A percentile compares a stretch with the other conserved stretches of the same genome.
These are phyloP conservation scores for Ricordea florida DNA, from an alignment of 92 coral and sea anemone species.

Conservation along the genomic window DNA sequence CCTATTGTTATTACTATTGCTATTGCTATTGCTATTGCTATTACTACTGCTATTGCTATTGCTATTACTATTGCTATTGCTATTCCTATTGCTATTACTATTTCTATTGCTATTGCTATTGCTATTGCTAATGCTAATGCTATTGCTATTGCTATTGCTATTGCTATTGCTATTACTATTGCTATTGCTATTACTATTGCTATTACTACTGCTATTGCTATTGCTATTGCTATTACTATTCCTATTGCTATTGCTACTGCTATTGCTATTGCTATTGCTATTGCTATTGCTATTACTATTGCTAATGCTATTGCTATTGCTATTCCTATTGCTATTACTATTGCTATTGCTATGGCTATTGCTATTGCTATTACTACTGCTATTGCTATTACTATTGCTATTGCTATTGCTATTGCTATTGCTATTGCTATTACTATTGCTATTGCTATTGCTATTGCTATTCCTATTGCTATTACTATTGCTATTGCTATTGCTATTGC, in stretches of 20 bases:
- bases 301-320: not conserved
- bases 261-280: not conserved
- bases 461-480: not conserved
- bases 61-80: not conserved
- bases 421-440: not conserved
- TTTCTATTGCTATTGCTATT: not conserved
- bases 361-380: not conserved
- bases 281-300: not conserved
- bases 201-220: not conserved
- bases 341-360: not conserved
- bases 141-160: not conserved
- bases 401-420: not conserved
- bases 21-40: not conserved
- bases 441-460: not conserved
- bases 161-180: not conserved
- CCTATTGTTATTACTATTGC: not conserved
- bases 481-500: not conserved
- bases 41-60: not conserved
- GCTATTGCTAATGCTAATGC: not conserved
- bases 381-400: not conserved
- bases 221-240: not conserved
- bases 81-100: not conserved
- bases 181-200: not conserved
- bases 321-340: not conserved
- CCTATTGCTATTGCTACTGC: not conserved